Base-by-base conservation (phyloP, 1,140 invertebrate species). In the Bombus waltoni region DNA sequence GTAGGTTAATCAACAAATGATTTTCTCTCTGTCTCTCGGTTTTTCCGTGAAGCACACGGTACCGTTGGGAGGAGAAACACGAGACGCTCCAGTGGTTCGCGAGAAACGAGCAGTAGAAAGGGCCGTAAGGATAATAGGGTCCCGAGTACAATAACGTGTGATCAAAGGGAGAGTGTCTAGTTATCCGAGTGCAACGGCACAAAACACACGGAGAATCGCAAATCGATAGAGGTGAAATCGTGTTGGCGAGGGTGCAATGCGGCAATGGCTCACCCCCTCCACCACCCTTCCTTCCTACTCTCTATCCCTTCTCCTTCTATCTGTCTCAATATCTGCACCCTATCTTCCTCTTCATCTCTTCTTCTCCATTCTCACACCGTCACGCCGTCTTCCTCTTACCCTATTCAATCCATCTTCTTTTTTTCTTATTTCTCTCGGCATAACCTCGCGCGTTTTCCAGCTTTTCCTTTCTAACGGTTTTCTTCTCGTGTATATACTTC, bases 201-300 rank as follows among this genome's bases (percentile, higher is more conserved):
- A 92, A 92, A 92, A 91, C 90, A 90, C 82, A 87, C 86, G 77
- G 87, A 91, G 91, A 92, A 92, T 92, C 87, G 87, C 81, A 85
- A 92, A 93, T 93, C 92, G 89, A 93, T 93, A 93, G 85, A 92
- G 85, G 89, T 87, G 89, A 92, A 91, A 92, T 92, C 91, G 88
- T 86, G 83, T 91, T 87, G 84, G 81, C 90, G 82, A 90, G 88
- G 92, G 90, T 93, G 91, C 92, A 93, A 92, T 93, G 92, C 92
- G 90, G 92, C 91, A 92, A 92, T 89, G 84, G 89, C 66, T 87
- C 71, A 75, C 87, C 82, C 62, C 72, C 59, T 73, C 35, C 75
- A 32, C 73, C 62, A 35, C 25, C 40, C 6, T 66, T 53, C n/a
- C 44, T 53, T 9, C 38, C 35, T 57, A 70, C 28, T 40, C 74